Evolutionary conservation across 2,888 invertebrate genomes (phyloP).

Genomic region (Diloba caeruleocephala): DNA sequence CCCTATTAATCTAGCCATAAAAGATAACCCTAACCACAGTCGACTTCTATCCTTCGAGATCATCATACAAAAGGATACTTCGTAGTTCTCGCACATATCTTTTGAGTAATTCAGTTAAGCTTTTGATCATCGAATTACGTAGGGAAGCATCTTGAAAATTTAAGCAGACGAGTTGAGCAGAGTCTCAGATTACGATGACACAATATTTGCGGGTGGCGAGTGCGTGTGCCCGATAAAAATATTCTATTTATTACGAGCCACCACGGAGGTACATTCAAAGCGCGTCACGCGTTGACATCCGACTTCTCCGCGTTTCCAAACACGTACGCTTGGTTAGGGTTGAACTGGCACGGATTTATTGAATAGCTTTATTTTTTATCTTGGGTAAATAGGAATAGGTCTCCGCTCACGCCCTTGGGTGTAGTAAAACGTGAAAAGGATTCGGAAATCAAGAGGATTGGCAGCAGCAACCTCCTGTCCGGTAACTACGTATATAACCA

Average conservation of each 20-base stretch:
- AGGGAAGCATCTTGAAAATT: slow-evolving; percentile 49
- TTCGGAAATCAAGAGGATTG: too few relatives aligned
- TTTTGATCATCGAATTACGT: slow-evolving; percentile 47
- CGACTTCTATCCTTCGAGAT: background rate
- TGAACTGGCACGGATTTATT: slow-evolving; percentile 53
- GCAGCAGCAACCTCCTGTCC: too few relatives aligned
- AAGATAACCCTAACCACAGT: too few relatives aligned
- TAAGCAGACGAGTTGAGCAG: slow-evolving; percentile 43
- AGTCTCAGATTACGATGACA: slow-evolving; percentile 68
- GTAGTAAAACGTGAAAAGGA: too few relatives aligned
- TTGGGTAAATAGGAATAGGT: too few relatives aligned
- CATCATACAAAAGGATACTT: slow-evolving; percentile 2
- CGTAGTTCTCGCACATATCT: slow-evolving; percentile 22
- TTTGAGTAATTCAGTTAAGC: slow-evolving; percentile 42
- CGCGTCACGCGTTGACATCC: slow-evolving; percentile 85
- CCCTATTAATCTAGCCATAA: too few relatives aligned
- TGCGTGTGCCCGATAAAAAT: slow-evolving; percentile 86
- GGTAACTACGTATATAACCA: too few relatives aligned
- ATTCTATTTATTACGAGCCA: slow-evolving; percentile 86
- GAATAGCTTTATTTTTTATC: background rate
- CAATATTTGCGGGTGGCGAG: slow-evolving; percentile 83
- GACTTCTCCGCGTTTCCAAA: slow-evolving; percentile 75
- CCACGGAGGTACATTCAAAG: slow-evolving; percentile 78
- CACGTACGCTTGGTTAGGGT: slow-evolving; percentile 62
- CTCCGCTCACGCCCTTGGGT: too few relatives aligned